Evolutionary conservation across 2,113 vertebrate species (phyloP).

Genomic region (Garra rufa): DNA sequence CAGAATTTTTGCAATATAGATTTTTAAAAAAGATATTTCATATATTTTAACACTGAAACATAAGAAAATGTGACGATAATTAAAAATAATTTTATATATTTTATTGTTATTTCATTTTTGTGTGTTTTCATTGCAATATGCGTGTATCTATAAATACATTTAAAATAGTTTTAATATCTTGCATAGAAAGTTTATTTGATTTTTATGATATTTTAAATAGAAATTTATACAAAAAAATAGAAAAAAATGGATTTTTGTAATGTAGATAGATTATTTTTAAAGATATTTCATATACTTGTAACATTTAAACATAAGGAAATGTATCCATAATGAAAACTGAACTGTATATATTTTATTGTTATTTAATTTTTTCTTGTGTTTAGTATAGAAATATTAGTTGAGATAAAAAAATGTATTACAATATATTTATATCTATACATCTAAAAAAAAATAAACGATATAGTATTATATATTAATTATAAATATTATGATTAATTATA

Average conservation of each 20-base stretch:
- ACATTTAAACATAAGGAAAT: too few species aligned
- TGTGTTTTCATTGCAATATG: background rate
- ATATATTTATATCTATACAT: too few species aligned
- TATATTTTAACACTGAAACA: background rate
- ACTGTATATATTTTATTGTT: too few species aligned
- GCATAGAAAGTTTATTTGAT: too few species aligned
- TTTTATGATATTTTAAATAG: background rate
- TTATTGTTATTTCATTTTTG: background rate
- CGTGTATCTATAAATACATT: background rate
- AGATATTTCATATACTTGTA: background rate
- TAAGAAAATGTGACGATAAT: background rate
- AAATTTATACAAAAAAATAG: background rate
- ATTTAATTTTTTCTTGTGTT: too few species aligned
- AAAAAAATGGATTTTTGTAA: background rate
- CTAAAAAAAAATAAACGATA: too few species aligned
- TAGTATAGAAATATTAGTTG: too few species aligned
- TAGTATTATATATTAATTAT: too few species aligned
- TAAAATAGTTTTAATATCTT: background rate
- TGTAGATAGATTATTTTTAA: background rate
- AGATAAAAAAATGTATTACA: too few species aligned
- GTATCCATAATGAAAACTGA: too few species aligned
- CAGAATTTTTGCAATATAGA: too few species aligned
- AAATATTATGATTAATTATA: too few species aligned
- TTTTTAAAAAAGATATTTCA: background rate
- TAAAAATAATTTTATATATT: background rate